Evolutionary conservation across 2,888 invertebrate species (phyloP).

Genomic region (Pyrrhosoma nymphula): DNA sequence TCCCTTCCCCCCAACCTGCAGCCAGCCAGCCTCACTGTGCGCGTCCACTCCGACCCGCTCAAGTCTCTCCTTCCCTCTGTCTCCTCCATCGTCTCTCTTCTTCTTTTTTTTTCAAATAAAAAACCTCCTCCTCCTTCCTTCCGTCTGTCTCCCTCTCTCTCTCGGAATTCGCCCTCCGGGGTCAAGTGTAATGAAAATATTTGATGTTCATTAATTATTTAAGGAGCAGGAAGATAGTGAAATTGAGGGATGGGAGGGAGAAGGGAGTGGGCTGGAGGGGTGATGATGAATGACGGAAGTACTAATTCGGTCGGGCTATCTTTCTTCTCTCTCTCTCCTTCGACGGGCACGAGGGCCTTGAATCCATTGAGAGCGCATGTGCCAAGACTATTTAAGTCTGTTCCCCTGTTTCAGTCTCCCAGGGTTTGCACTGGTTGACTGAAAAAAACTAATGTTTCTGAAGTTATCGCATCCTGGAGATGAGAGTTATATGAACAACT

Average conservation of each 20-base stretch:
- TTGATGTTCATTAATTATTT: conserved; percentile 63
- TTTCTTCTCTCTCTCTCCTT: background rate
- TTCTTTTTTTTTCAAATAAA: no score
- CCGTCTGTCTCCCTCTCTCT: background rate
- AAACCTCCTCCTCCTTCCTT: no score
- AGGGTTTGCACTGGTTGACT: no score
- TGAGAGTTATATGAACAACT: no score
- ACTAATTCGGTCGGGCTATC: conserved; percentile 20
- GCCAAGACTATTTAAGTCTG: no score
- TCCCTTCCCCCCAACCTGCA: no score
- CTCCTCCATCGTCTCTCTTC: background rate
- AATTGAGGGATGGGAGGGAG: background rate
- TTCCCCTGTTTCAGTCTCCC: no score
- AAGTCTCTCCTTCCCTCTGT: no score
- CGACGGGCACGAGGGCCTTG: background rate
- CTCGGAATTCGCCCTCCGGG: conserved; percentile 56
- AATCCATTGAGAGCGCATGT: background rate
- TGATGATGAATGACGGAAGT: background rate
- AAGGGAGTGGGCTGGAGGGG: background rate
- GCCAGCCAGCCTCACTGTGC: background rate
- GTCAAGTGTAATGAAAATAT: conserved; percentile 67
- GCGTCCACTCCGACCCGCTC: background rate
- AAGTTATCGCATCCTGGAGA: no score
- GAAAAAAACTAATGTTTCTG: no score
- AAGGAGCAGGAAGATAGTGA: background rate